Evolutionary conservation across 2,797 vertebrate species (phyloP), one percentile per base, ranked within the genome.

Genomic region (Pipistrellus kuhlii): DNA sequence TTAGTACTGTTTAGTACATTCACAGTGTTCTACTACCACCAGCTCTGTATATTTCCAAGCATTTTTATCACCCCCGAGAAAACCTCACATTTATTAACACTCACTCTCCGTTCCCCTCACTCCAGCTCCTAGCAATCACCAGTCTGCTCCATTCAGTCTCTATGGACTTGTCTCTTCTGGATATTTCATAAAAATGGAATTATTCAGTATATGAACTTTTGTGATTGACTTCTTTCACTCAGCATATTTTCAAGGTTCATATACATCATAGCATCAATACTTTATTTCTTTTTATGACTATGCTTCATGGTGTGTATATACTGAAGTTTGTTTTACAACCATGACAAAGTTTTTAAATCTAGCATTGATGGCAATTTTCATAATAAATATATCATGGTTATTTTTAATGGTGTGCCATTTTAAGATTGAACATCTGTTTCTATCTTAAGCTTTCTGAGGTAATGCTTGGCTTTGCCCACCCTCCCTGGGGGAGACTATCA

Each of bases 401-500:
- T 46, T n/a, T 23, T 32, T 72, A 48, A 53, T 35, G 57, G 32
- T 59, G 27, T 12, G 13, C 23, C 51, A 6, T 84, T 38, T 86
- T 9, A 21, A 10, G 9, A 21, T 57, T 25, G 44, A 7, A 55
- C 44, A 13, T 66, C 68, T 73, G 48, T 77, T 27, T 84, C 75
- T 81, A 25, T 88, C 64, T 18, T 62, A 55, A 85, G 32, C 18
- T 81, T 88, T 91, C 85, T 51, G 91, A 71, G 81, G 59, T 77
- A 48, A 44, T 8, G 18, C 46, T 88, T 44, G 68, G 81, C 55
- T 64, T 48, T 88, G 20, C 48, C 68, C 35, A 41, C 51, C 48
- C 35, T 82, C 55, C 55, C 18, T 17, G 75, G 41, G 35, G 27
- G 57, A 90, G 59, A 41, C n/a, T 30, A 8, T 73, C 38, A 62